Conservation (phyloP, 2,888 invertebrate genomes). For the Drosophila affinis region DNA sequence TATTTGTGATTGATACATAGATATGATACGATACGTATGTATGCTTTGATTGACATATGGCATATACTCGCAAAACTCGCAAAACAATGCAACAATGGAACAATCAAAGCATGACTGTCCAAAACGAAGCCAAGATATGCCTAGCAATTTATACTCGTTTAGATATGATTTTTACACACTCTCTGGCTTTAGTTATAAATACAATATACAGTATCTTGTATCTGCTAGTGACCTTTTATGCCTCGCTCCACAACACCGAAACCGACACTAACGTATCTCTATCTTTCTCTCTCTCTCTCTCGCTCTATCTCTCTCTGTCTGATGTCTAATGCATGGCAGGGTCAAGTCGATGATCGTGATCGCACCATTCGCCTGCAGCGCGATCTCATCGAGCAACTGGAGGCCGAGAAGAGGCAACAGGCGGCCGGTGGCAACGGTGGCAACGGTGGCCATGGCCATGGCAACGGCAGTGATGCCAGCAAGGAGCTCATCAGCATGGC, state of each 20-base stretch:
- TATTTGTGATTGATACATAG: conserved; percentile 8
- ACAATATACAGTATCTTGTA: conserved; percentile 19
- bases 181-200: conserved; percentile 68
- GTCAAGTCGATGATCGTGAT: conserved; percentile 94
- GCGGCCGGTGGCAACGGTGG: conserved; percentile 33
- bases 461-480: conserved; percentile 47
- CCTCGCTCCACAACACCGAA: conserved; percentile 47
- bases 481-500: conserved; percentile 90
- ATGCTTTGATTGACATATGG: conserved; percentile 17
- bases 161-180: conserved; percentile 53
- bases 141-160: conserved; percentile 14
- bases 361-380: conserved; percentile 91
- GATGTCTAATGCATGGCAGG: conserved; percentile 81
- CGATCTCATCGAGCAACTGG: conserved; percentile 88
- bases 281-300: conserved; percentile 1
- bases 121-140: conserved; percentile 22
- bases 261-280: conserved; percentile 44
- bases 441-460: conserved; percentile 23
- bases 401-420: conserved; percentile 80
- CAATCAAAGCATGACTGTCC: conserved; percentile 33
- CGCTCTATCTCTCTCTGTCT: conserved; percentile 1
- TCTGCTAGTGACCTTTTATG: conserved; percentile 59
- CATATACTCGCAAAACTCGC: too few relatives aligned
- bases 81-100: background rate
- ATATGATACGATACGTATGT: conserved; percentile 6